Evolutionary conservation across 2,888 invertebrate species (phyloP), one percentile per base, ranked within the genome.

Genomic region (Leptopilina myrica): DNA sequence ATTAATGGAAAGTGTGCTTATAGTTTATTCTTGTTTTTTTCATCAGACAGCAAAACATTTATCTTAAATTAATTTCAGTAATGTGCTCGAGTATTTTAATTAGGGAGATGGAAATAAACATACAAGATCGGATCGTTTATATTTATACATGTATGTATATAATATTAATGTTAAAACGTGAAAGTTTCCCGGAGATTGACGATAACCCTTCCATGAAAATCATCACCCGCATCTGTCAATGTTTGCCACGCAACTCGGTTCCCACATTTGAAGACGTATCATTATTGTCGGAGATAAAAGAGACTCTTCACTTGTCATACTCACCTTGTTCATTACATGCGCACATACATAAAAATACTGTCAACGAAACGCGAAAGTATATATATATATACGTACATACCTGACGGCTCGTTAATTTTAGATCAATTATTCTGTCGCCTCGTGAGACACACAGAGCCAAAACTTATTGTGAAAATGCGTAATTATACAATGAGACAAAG

Each of bases 381-480:
- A 85, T 86, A 33, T 86, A 33, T 5, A 33, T 33, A 33, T 33
- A 33, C 20, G 20, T 33, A 88, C 84, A 33, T 33, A 88, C 84
- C 85, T 84, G 84, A 84, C 82, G 78, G 82, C 87, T 86, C 87
- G 86, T 89, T 89, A 88, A 89, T 89, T 88, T 83, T 77, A 82
- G 85, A 87, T 87, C 87, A 90, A 90, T 90, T 90, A 90, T 83
- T 85, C 84, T 84, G 84, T 84, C 84, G 84, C 83, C 84, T 73
- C 64, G 79, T 67, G 84, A 83, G 84, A 83, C 84, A 77, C 78
- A 8, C 78, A 8, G 6, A 79, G 66, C 49, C 49, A 80, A 84
- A 81, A 82, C 65, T 75, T 20, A 20, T 64, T 76, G 65, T 78
- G 78, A 46, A 9, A 11, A 49, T 49, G 12, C 12, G 11, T 12